phyloP scores from a whole-genome alignment of 2,888 invertebrate genomes.

The Buathra laborator region DNA sequence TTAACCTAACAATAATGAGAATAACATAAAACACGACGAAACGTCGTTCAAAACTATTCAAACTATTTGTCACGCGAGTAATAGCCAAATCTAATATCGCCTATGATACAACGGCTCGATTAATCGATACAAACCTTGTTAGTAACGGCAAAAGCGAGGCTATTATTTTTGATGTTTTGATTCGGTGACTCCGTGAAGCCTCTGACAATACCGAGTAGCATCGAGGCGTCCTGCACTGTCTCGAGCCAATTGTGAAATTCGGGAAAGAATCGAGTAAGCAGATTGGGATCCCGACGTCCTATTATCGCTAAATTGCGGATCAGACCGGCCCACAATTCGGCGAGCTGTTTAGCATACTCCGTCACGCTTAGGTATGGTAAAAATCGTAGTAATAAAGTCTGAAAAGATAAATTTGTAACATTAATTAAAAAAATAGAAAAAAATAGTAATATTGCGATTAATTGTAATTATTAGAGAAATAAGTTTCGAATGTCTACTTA shows the following conservation, averaged over 20 bases:
- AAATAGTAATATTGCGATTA: background rate
- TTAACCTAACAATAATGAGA: background rate
- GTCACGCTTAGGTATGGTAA: constrained; percentile 87
- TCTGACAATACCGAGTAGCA: constrained; percentile 78
- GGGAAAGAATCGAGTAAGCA: constrained; percentile 87
- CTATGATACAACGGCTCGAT: background rate
- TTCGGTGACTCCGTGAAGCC: constrained; percentile 79
- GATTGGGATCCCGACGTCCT: constrained; percentile 87
- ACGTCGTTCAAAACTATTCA: background rate
- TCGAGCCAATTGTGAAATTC: constrained; percentile 87
- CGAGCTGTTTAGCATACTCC: constrained; percentile 86
- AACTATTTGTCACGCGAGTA: background rate
- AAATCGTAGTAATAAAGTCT: constrained; percentile 90
- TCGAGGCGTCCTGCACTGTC: constrained; percentile 73
- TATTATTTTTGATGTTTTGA: constrained; percentile 81
- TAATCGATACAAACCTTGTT: constrained; percentile 85
- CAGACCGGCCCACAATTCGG: constrained; percentile 88
- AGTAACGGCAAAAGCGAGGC: constrained; percentile 85
- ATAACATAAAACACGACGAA: background rate
- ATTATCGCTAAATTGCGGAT: constrained; percentile 87
- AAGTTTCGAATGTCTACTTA: no score
- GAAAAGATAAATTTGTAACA: constrained; percentile 72
- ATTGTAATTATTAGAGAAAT: no score
- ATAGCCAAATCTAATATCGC: background rate
- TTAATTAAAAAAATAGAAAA: constrained; percentile 36